A percentile compares a stretch with the other conserved stretches of the same genome.
phyloP scores from a whole-genome alignment of 1,140 invertebrate species.

The Drosophila bipectinata region DNA sequence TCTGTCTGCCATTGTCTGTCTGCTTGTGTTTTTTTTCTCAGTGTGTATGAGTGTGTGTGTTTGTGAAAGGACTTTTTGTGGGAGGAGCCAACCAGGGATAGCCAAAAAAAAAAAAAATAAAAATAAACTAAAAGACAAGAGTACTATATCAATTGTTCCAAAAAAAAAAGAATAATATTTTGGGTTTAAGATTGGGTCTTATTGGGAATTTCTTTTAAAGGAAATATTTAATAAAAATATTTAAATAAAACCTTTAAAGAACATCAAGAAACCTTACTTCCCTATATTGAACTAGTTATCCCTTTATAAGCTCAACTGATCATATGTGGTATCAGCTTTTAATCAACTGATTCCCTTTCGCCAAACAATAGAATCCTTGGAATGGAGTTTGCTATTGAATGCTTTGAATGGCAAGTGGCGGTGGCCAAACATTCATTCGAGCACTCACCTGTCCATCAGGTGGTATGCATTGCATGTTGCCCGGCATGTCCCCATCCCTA shows the following conservation, averaged over 20 bases:
- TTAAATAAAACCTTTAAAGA: no score
- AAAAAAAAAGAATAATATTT: not conserved
- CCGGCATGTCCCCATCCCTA: not conserved
- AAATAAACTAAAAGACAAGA: slow-evolving; percentile 9
- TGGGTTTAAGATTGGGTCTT: no score
- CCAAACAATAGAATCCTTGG: not conserved
- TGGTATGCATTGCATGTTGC: slow-evolving; percentile 22
- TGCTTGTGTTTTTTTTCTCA: not conserved
- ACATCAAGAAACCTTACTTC: no score
- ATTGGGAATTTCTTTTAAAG: not conserved
- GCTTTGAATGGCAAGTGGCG: slow-evolving; percentile 13
- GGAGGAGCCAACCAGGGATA: not conserved
- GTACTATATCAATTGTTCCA: slow-evolving; percentile 44
- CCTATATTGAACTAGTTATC: no score
- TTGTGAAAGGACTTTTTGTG: not conserved
- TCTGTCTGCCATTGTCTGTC: slow-evolving; percentile 34
- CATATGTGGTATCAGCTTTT: not conserved
- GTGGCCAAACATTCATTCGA: slow-evolving; percentile 15
- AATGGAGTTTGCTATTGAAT: slow-evolving; percentile 2
- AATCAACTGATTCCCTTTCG: slow-evolving; percentile 1
- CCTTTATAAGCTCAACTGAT: slow-evolving; percentile 1
- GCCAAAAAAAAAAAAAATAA: not conserved
- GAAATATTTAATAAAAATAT: no score
- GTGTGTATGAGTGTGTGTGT: not conserved
- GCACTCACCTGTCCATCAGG: slow-evolving; percentile 16